Base-by-base conservation (phyloP, 2,888 invertebrate genomes). In the Hirtodrosophila histrioides region DNA sequence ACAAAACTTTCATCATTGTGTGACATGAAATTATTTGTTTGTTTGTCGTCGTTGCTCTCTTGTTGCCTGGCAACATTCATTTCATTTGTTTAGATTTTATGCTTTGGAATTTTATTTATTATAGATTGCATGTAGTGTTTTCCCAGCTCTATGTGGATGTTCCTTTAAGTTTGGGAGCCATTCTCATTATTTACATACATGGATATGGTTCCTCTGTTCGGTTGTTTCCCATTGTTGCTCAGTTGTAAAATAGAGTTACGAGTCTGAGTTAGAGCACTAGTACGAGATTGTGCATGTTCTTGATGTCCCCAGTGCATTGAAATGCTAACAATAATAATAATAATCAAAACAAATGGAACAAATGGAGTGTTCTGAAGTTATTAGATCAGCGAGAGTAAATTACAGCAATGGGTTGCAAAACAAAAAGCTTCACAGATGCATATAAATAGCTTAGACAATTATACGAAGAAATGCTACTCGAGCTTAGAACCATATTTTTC, bases 1-100 rank as follows among this genome's bases (percentile, higher is more conserved):
- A 75, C 73, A 78, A 78, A 82, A 82, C 82, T 82, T 82, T 82
- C 86, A 82, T 82, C 86, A 82, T 86, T 86, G 82, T 86, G 80
- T 77, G 86, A 83, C 82, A 86, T 78, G 78, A 60, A 86, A 84
- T 83, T 86, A 86, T 82, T 80, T 86, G 75, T 79, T 69, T 64
- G 55, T 55, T 56, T 64, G 51, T 61, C 56, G 56, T 61, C 33
- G 46, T 54, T 62, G 45, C 58, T 60, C 65, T 50, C 53, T 79
- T 44, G 41, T 55, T 68, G 77, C 74, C 53, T 51, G 63, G 58
- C 66, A 78, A 82, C 83, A 81, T 81, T 81, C 82, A 81, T 85
- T 85, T 82, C 69, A 67, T 66, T 85, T 81, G 86, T 82, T 81
- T 85, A 85, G 81, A 81, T 85, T 81, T 78, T 82, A 73, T 85